A percentile compares a stretch with the other conserved stretches of the same genome.
These are phyloP conservation scores for Cydia strobilella DNA, from an alignment of 1,140 invertebrate genomes.

Conservation along the genomic window DNA sequence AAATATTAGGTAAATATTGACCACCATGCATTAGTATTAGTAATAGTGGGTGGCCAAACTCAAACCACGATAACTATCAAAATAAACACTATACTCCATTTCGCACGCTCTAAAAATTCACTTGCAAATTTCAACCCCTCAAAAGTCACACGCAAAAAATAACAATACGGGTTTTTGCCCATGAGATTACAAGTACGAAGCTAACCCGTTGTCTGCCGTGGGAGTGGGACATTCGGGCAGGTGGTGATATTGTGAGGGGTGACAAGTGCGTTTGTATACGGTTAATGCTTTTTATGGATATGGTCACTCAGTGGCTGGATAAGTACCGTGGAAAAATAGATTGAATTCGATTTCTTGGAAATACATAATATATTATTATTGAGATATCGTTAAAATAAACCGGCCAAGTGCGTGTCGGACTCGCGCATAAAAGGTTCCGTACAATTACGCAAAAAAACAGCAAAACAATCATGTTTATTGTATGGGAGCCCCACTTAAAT, in stretches of 20 bases:
- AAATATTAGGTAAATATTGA: no score
- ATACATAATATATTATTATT: neutral
- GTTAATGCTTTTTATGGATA: neutral
- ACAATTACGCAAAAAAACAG: no score
- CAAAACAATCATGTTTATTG: no score
- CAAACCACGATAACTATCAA: neutral
- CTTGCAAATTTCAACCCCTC: slow-evolving; percentile 18
- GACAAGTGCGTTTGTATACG: slow-evolving; percentile 2
- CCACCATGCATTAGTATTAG: no score
- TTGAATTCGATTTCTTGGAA: neutral
- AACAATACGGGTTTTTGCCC: slow-evolving; percentile 7
- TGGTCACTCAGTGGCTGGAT: neutral
- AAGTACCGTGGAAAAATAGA: slow-evolving; percentile 11
- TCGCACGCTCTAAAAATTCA: neutral
- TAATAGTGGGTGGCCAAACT: neutral
- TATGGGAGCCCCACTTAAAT: no score
- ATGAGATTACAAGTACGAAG: neutral
- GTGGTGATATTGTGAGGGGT: neutral
- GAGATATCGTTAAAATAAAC: no score
- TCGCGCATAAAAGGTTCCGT: no score
- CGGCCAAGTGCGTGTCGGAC: no score
- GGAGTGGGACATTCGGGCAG: neutral
- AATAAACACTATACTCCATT: neutral
- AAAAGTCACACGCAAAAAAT: slow-evolving; percentile 5
- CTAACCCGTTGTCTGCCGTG: slow-evolving; percentile 5